phyloP scores from a whole-genome alignment of 2,113 vertebrate genomes.

The Passer montanus region DNA sequence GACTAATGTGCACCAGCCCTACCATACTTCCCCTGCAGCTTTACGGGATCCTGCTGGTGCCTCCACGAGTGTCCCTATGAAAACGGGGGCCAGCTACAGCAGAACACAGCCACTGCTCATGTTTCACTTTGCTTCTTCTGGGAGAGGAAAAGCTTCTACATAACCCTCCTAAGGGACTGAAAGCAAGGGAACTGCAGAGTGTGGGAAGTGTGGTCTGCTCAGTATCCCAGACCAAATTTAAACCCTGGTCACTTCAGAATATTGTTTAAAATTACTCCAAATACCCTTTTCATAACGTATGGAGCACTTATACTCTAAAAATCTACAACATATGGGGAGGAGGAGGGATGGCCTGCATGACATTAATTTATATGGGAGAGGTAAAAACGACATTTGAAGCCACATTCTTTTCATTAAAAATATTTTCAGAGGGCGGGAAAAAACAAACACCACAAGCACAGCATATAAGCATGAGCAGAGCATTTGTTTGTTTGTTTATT shows the following conservation, averaged over 20 bases:
- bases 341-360: neutral
- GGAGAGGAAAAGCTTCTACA: conserved; percentile 13
- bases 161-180: conserved; percentile 40
- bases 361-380: conserved; percentile 22
- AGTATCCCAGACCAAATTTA: conserved; percentile 65
- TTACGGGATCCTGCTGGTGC: neutral
- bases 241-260: conserved; percentile 14
- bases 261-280: conserved; percentile 14
- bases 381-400: conserved; percentile 20
- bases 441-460: neutral
- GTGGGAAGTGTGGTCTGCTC: conserved; percentile 63
- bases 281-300: neutral
- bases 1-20: neutral
- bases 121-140: neutral
- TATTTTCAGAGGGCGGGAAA: neutral
- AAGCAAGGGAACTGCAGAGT: conserved; percentile 43
- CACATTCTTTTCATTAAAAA: neutral
- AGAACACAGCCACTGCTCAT: neutral
- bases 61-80: neutral
- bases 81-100: neutral
- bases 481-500: conserved; percentile 50
- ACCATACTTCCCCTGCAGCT: neutral
- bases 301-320: neutral
- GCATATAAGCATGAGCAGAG: neutral
- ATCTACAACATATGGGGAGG: neutral